Base-by-base conservation (phyloP, 2,797 vertebrate species). In the Pangasius mekongensis region DNA sequence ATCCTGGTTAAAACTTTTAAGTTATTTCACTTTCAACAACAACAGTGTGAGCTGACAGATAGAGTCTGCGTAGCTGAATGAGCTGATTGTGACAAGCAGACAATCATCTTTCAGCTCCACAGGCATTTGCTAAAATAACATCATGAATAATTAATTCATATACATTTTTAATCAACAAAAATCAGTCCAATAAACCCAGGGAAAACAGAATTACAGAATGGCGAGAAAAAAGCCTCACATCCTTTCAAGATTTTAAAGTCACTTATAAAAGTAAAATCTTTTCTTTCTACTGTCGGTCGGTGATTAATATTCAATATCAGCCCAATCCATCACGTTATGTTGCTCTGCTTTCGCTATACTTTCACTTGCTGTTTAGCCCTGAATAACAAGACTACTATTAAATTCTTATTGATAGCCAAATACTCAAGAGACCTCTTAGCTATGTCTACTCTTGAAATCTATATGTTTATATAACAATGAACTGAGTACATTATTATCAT, bases 61-160 rank as follows among this genome's bases (percentile, higher is more conserved):
- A 54, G 30, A 73, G n/a, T 83, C 43, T 83, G 49, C 71, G 58
- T 30, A 62, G 78, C 43, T 89, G 54, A 81, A 76, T 74, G 80
- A 80, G 81, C 71, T 83, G 66, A 60, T 66, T 81, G 77, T 56
- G 69, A 88, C 83, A 83, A 88, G 76, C 76, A 77, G 81, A 89
- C 78, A 36, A 36, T 77, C 22, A 27, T 27, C 73, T 86, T 33
- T 62, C 58, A 83, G 56, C 30, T 87, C 47, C 74, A 27, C 39
- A 11, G 74, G 52, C 83, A 82, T 77, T 84, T 18, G 27, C 87
- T 86, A 66, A 89, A 88, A 92, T 89, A 87, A 87, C 64, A 58
- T 69, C 20, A 88, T 90, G 47, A 90, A 91, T 85, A 88, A 90
- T 85, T 89, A 22, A 92, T 87, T 90, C 5, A 52, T 73, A 6